Evolutionary conservation across 1,140 invertebrate genomes (phyloP), one percentile per base, ranked within the genome.

Genomic region (Spodoptera frugiperda): DNA sequence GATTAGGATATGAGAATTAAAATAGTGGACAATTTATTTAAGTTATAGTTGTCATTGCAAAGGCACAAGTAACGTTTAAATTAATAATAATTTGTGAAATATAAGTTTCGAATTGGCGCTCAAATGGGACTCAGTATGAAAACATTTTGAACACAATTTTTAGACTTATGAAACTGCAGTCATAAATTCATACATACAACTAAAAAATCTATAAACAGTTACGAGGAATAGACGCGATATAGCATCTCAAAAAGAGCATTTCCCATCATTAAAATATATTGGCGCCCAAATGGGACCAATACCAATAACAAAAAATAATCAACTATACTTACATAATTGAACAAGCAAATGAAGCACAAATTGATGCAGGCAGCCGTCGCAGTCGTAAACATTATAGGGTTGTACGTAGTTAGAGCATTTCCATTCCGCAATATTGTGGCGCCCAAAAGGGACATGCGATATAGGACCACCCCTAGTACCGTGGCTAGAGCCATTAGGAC

Each of bases 391-490:
- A 98, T 95, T 76, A 97, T 96, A 1, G 97, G 96, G 87, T 96
- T 96, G 81, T 96, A 96, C 9, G 95, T 96, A 67, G 96, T 96
- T 8, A 92, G 85, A 21, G 46, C 83, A 79, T 87, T 91, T 48
- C 89, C 84, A 30, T 89, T 78, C 79, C 95, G 92, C 79, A 95
- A 95, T 19, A 94, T 88, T 19, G 94, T 94, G 33, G 96, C 93
- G 3, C 97, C 97, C 81, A 98, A 93, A 65, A 98, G 95, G 2
- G 98, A 97, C 96, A 99, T 98, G 54, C 98, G 95, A 92, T 99
- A 99, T 0, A 99, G 93, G 81, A 99, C 98, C 25, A 99, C 98
- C 12, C 96, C 98, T 76, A 99, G 94, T 11, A 99, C 98, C 0
- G 98, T 96, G 10, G 96, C 97, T 63, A 99, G 93, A 0, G 98